Evolutionary conservation across 2,888 invertebrate species (phyloP).

Genomic region (Drosophila tanythrix): DNA sequence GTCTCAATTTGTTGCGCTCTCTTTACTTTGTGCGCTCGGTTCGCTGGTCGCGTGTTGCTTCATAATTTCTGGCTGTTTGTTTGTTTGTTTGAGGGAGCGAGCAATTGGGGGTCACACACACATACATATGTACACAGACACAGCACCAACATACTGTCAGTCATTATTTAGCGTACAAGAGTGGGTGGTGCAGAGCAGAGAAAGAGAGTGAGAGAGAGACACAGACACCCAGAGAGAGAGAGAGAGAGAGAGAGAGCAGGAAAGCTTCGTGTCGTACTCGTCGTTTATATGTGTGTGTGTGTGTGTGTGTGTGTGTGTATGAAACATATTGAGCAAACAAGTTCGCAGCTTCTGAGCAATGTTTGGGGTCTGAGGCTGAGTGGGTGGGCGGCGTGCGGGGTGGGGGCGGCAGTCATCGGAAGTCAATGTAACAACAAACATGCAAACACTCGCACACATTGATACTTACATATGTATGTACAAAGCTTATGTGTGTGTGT

Average conservation of each 20-base stretch:
- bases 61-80: conserved; percentile 68
- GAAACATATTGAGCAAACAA: conserved; percentile 83
- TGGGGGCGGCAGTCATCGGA: conserved; percentile 75
- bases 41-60: conserved; percentile 71
- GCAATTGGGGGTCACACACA: conserved; percentile 78
- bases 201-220: conserved; percentile 5
- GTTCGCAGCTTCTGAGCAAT: conserved; percentile 81
- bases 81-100: conserved; percentile 73
- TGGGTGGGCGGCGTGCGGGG: conserved; percentile 29
- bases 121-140: conserved; percentile 9
- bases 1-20: conserved; percentile 60
- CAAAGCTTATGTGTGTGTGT: conserved; percentile 18
- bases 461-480: conserved; percentile 23
- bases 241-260: conserved; percentile 21
- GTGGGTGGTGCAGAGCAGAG: conserved; percentile 45
- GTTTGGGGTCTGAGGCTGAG: conserved; percentile 41
- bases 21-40: conserved; percentile 53
- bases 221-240: not conserved
- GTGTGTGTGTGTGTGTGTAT: conserved; percentile 59
- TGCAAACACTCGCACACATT: conserved; percentile 67
- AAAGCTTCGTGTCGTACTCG: conserved; percentile 69
- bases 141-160: conserved; percentile 79
- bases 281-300: conserved; percentile 33
- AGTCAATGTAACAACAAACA: conserved; percentile 82
- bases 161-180: conserved; percentile 74